These are phyloP conservation scores for Oryzaephilus surinamensis DNA, from an alignment of 1,140 invertebrate genomes.

Conservation along the genomic window DNA sequence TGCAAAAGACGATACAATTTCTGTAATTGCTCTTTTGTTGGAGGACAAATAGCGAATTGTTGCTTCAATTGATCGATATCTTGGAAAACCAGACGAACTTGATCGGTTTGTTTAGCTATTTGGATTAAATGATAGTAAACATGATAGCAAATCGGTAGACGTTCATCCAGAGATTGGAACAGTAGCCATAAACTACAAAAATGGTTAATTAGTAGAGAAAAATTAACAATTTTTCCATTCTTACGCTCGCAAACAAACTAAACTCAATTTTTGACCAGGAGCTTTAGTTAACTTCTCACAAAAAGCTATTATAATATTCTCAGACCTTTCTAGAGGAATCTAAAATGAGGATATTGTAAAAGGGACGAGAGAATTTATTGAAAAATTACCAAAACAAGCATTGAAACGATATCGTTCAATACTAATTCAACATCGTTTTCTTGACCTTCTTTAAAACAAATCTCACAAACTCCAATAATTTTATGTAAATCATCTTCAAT, in stretches of 20 bases:
- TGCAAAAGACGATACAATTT: slow-evolving; percentile 82
- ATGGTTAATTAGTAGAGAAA: slow-evolving; percentile 11
- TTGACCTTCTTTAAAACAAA: slow-evolving; percentile 78
- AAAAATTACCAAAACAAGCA: slow-evolving; percentile 71
- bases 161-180: slow-evolving; percentile 81
- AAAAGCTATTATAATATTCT: slow-evolving; percentile 82
- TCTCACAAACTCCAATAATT: slow-evolving; percentile 87
- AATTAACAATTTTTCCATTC: slow-evolving; percentile 32
- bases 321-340: slow-evolving; percentile 78
- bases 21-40: slow-evolving; percentile 86
- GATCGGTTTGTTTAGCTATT: slow-evolving; percentile 76
- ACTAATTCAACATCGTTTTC: slow-evolving; percentile 73
- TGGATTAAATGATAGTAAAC: slow-evolving; percentile 86
- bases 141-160: slow-evolving; percentile 76
- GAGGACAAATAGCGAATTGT: slow-evolving; percentile 71
- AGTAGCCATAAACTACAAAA: slow-evolving; percentile 64
- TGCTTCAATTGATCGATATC: slow-evolving; percentile 72
- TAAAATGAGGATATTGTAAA: slow-evolving; percentile 25
- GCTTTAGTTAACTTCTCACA: slow-evolving; percentile 91
- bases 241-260: slow-evolving; percentile 79
- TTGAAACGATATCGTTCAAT: slow-evolving; percentile 84
- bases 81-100: slow-evolving; percentile 69
- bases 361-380: slow-evolving; percentile 1
- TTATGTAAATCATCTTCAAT: slow-evolving; percentile 90
- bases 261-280: slow-evolving; percentile 68